Evolutionary conservation across 2,888 invertebrate genomes (phyloP).

Genomic region (Phengaris arion): DNA sequence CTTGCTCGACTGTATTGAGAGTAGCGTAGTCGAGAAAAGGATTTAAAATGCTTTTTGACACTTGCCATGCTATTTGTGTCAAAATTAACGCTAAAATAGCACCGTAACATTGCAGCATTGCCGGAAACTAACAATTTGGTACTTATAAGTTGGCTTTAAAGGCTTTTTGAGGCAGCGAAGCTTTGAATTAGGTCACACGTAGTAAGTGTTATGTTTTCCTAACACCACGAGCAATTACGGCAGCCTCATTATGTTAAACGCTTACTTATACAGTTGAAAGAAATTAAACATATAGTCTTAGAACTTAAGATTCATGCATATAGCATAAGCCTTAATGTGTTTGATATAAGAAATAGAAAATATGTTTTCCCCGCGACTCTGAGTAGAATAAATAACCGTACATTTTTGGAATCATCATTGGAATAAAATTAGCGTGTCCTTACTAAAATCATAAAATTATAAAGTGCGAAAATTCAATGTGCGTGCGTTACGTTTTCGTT

Average conservation of each 20-base stretch:
- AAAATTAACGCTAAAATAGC: neutral
- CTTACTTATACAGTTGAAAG: conserved; percentile 14
- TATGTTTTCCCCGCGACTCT: too few species aligned
- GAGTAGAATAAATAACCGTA: too few species aligned
- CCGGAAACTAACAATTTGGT: conserved; percentile 2
- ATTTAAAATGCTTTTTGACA: neutral
- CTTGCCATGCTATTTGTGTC: neutral
- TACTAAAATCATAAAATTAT: too few species aligned
- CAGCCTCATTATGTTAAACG: conserved; percentile 22
- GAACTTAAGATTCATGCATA: neutral
- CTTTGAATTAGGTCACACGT: conserved; percentile 19
- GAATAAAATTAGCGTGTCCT: too few species aligned
- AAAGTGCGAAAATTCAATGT: too few species aligned
- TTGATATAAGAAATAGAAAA: neutral
- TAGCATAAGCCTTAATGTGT: neutral
- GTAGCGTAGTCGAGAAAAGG: neutral
- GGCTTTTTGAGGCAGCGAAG: neutral
- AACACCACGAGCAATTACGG: conserved; percentile 15
- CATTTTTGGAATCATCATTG: too few species aligned
- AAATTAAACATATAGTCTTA: neutral
- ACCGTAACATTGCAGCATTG: neutral
- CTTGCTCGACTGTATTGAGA: too few species aligned
- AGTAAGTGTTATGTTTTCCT: conserved; percentile 19
- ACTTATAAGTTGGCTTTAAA: neutral
- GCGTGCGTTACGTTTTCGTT: too few species aligned